Evolutionary conservation across 1,140 invertebrate genomes (phyloP).

Genomic region (Chionoecetes opilio): DNA sequence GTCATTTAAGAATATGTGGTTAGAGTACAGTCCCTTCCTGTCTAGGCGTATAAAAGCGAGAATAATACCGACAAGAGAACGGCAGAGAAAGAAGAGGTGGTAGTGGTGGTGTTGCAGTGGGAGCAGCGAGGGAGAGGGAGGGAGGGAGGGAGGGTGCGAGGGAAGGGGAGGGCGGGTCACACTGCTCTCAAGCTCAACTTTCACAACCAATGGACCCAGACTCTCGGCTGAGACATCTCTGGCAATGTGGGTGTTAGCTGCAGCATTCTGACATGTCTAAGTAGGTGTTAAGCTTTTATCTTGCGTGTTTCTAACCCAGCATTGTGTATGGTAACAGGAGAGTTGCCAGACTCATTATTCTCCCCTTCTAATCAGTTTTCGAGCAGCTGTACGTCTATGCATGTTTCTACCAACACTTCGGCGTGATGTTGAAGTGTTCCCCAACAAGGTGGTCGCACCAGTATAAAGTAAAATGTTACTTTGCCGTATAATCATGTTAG

Average conservation of each 20-base stretch:
- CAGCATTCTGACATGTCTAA: conserved; percentile 31
- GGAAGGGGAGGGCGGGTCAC: neutral
- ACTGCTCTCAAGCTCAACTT: conserved; percentile 47
- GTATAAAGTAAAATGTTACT: neutral
- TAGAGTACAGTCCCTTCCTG: neutral
- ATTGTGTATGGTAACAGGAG: conserved; percentile 64
- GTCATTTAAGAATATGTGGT: neutral
- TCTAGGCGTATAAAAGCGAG: conserved; percentile 36
- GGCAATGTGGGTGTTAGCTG: neutral
- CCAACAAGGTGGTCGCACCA: neutral
- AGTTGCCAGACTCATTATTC: conserved; percentile 66
- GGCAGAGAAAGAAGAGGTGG: conserved; percentile 31
- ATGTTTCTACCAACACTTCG: neutral
- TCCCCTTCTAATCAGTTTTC: neutral
- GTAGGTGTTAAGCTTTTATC: neutral
- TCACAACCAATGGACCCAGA: conserved; percentile 64
- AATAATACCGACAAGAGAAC: neutral
- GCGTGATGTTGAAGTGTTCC: conserved; percentile 5
- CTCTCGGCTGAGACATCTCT: neutral
- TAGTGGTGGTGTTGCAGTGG: conserved; percentile 46
- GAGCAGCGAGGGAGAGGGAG: neutral
- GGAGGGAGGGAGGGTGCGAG: neutral
- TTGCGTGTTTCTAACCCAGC: neutral
- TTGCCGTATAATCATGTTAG: conserved; percentile 56
- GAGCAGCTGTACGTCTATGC: neutral